Percentiles rank a stretch among this genome's conserved stretches.
phyloP scores from a whole-genome alignment of 2,888 invertebrate genomes.

The Andrena praecox region DNA sequence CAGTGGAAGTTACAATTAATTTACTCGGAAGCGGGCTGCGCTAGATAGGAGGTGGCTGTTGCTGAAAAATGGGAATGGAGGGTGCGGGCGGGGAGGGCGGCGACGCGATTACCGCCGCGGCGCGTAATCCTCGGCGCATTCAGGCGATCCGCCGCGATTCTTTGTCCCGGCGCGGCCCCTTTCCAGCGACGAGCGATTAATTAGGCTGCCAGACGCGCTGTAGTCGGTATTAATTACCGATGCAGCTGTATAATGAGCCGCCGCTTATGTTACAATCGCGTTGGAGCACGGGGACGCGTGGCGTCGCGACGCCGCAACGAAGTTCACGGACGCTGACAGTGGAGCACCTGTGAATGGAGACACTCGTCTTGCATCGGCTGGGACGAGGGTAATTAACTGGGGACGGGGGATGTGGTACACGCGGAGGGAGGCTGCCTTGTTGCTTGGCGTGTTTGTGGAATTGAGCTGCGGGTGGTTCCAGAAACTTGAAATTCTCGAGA shows the following conservation, averaged over 20 bases:
- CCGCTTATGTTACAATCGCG: constrained; percentile 41
- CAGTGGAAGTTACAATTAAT: constrained; percentile 34
- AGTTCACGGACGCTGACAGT: not conserved
- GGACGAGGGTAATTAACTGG: not conserved
- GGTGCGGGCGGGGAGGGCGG: not conserved
- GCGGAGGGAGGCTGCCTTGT: too few species aligned
- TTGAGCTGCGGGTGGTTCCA: too few species aligned
- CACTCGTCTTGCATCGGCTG: not conserved
- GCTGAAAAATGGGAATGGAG: not conserved
- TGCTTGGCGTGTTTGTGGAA: too few species aligned
- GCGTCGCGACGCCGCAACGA: not conserved
- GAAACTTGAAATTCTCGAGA: too few species aligned
- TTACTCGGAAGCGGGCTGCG: constrained; percentile 2
- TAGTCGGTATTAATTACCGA: constrained; percentile 46
- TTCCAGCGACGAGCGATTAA: constrained; percentile 30
- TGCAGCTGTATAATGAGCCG: constrained; percentile 40
- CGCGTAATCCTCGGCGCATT: constrained; percentile 15
- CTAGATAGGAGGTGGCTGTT: not conserved
- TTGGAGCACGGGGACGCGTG: constrained; percentile 4
- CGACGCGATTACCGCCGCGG: constrained; percentile 8
- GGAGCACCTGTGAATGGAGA: not conserved
- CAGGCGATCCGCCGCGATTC: constrained; percentile 4
- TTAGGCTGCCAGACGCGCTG: constrained; percentile 29
- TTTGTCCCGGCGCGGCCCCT: constrained; percentile 8
- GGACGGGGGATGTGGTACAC: not conserved